Percentiles rank a stretch among this genome's conserved stretches.
Conservation (phyloP, 2,113 vertebrate species). For the human (Homo sapiens) region DNA sequence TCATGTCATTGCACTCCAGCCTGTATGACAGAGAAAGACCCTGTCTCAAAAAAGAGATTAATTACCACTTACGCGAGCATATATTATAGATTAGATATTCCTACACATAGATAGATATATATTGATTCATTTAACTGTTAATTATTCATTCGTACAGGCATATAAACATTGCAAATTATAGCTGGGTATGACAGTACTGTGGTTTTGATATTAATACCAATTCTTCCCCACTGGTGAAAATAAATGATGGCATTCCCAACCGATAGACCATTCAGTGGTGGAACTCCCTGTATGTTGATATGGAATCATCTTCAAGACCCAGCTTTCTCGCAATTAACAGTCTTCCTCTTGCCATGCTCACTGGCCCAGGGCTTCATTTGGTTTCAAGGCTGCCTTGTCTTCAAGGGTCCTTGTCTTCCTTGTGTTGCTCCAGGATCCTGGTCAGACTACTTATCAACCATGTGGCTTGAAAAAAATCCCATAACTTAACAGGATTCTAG, state of each 20-base stretch:
- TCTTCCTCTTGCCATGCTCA: background rate
- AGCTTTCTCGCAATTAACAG: background rate
- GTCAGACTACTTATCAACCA: background rate
- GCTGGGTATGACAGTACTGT: background rate
- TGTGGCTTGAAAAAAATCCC: background rate
- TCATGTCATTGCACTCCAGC: too few species aligned
- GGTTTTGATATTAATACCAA: background rate
- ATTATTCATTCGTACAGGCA: background rate
- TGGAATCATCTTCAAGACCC: background rate
- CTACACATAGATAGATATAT: background rate
- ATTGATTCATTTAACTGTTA: background rate
- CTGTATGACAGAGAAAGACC: too few species aligned
- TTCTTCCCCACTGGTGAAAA: background rate
- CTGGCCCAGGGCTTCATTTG: background rate
- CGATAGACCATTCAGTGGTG: background rate
- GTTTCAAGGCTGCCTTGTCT: background rate
- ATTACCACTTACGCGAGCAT: background rate
- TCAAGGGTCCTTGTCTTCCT: background rate
- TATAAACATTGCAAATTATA: background rate
- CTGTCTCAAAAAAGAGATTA: background rate
- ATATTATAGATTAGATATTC: background rate
- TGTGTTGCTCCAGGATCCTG: background rate
- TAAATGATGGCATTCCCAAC: background rate
- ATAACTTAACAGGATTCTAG: background rate
- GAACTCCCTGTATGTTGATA: background rate